These are phyloP conservation scores for Metellina segmentata DNA, from an alignment of 2,888 invertebrate genomes.

Conservation along the genomic window DNA sequence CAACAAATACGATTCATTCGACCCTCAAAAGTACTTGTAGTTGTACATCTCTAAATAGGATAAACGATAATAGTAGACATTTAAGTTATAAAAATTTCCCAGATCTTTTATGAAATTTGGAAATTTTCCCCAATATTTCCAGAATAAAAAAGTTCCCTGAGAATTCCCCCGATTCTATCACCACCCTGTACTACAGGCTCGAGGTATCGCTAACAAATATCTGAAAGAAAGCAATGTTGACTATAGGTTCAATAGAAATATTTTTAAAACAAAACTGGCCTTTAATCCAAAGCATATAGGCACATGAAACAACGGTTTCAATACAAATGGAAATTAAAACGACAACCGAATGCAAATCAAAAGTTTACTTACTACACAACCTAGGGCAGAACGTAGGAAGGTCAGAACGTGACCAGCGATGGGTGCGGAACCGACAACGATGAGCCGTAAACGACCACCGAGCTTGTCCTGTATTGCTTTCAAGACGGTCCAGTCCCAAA, in stretches of 20 bases:
- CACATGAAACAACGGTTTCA: background rate
- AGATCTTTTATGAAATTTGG: too few relatives aligned
- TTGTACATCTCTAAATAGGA: too few relatives aligned
- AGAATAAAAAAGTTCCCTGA: too few relatives aligned
- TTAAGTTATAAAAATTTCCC: too few relatives aligned
- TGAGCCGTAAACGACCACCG: constrained; percentile 93
- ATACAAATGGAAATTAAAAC: background rate
- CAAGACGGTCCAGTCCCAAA: constrained; percentile 78
- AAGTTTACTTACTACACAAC: constrained; percentile 84
- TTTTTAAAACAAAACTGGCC: background rate
- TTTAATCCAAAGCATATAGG: background rate
- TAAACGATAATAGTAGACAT: too few relatives aligned
- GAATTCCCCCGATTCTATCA: too few relatives aligned
- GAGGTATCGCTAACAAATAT: too few relatives aligned
- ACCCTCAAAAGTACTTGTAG: too few relatives aligned
- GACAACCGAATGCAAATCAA: background rate
- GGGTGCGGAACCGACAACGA: constrained; percentile 97
- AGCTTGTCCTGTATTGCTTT: constrained; percentile 90
- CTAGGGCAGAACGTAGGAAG: constrained; percentile 95
- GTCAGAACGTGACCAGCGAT: constrained; percentile 95
- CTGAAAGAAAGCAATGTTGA: too few relatives aligned
- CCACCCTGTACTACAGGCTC: too few relatives aligned
- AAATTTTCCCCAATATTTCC: too few relatives aligned
- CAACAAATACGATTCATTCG: too few relatives aligned
- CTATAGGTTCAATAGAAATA: background rate